Evolutionary conservation across 2,797 vertebrate genomes (phyloP), one percentile per base, ranked within the genome.

Genomic region (Cichlasoma orientale): DNA sequence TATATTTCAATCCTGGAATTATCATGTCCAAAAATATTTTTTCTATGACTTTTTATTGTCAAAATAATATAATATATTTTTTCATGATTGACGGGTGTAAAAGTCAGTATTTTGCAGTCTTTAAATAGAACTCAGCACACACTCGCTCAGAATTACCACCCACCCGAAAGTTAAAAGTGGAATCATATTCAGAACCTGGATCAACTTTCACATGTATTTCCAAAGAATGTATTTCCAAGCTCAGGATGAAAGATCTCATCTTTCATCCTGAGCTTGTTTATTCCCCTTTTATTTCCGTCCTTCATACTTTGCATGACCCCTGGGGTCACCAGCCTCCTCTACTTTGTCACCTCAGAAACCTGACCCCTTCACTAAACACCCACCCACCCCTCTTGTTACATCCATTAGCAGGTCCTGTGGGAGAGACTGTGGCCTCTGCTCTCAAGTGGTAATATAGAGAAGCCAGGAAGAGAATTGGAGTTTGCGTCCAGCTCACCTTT

Each of bases 321-420:
- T 3, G 5, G 5, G 66, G 55, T 82, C 53, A 7, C 21, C 33
- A 0, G 19, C 47, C 23, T 2, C 19, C 31, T 75, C 36, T 23
- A 25, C 58, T 33, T 54, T 56, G 11, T 41, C 16, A 2, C 74
- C 78, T 38, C 68, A 1, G 86, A 85, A 91, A 92, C 78, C 47
- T 10, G 54, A 90, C 3, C 73, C 54, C 2, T 11, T 23, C 1
- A 0, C 66, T 6, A 5, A 80, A 61, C 31, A 1, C 44, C 12
- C 16, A 1, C 69, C 70, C 21, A 3, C 71, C 74, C 82, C 74
- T 57, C 84, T 58, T 23, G 5, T 84, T 82, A 86, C 85, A 77
- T 93, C 90, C 92, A 92, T 93, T 92, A 92, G 90, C 77, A 3
- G 33, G 59, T 84, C 90, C 84, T 52, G 3, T 77, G 91, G 88